phyloP scores from a whole-genome alignment of 2,113 vertebrate genomes.

The Perognathus longimembris region DNA sequence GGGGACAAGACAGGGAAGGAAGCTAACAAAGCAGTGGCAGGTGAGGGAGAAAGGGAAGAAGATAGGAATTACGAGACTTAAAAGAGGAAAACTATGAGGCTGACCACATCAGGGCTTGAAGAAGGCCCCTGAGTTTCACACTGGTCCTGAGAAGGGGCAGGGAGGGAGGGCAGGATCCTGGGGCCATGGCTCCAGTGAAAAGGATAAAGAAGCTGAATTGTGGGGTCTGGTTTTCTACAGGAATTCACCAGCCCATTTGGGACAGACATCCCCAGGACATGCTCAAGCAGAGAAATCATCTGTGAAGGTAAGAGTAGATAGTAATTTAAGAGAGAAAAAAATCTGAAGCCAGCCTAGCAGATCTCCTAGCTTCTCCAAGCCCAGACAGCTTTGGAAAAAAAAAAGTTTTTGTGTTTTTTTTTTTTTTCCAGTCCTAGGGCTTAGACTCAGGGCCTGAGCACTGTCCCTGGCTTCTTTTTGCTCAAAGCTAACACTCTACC shows the following conservation, averaged over 20 bases:
- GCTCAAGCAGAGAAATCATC: constrained; percentile 72
- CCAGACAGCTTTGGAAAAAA: constrained; percentile 56
- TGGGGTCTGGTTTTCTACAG: constrained; percentile 44
- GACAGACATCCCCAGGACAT: constrained; percentile 63
- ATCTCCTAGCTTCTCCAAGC: constrained; percentile 32
- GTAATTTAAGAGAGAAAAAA: constrained; percentile 52
- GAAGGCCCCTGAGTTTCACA: rapidly evolving
- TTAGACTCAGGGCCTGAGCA: no score
- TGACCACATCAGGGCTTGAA: background rate
- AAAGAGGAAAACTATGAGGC: no score
- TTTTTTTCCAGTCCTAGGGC: no score
- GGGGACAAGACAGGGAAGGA: background rate
- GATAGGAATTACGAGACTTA: background rate
- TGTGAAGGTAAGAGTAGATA: constrained; percentile 56
- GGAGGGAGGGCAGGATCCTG: no score
- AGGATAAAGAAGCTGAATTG: no score
- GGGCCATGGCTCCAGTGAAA: background rate
- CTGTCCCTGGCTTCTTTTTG: no score
- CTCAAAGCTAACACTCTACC: no score
- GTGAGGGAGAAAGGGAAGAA: background rate
- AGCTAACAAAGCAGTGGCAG: background rate
- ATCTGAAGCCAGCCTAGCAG: constrained; percentile 24
- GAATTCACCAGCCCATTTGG: constrained; percentile 6
- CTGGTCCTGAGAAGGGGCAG: background rate
- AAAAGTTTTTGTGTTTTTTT: no score